Conservation (phyloP, 2,888 invertebrate species). For the Melanostoma mellinum region DNA sequence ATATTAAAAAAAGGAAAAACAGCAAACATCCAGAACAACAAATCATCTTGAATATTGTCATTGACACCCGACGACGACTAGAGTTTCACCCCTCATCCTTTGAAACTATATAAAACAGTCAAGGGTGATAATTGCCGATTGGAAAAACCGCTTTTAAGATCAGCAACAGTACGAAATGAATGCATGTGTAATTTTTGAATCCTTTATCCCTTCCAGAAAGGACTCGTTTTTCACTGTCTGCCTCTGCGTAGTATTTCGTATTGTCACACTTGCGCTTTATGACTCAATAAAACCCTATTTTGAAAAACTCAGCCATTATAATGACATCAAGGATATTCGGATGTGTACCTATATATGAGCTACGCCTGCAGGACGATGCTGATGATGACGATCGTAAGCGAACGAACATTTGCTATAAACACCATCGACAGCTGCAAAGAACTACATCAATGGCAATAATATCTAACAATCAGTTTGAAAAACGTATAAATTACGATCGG, state of each 20-base stretch:
- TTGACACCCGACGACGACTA: slow-evolving; percentile 57
- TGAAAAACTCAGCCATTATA: slow-evolving; percentile 36
- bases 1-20: slow-evolving; percentile 38
- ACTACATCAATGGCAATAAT: slow-evolving; percentile 39
- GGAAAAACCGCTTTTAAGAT: slow-evolving; percentile 69
- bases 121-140: slow-evolving; percentile 69
- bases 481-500: slow-evolving; percentile 67
- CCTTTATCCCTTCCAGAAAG: slow-evolving; percentile 47
- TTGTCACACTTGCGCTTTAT: slow-evolving; percentile 72
- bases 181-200: slow-evolving; percentile 64
- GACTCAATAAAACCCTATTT: slow-evolving; percentile 66
- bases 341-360: slow-evolving; percentile 24
- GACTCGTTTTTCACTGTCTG: slow-evolving; percentile 28
- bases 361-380: slow-evolving; percentile 58
- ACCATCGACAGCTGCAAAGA: slow-evolving; percentile 58
- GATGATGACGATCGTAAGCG: slow-evolving; percentile 6
- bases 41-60: slow-evolving; percentile 66
- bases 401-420: slow-evolving; percentile 59
- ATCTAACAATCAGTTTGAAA: slow-evolving; percentile 52
- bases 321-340: slow-evolving; percentile 55
- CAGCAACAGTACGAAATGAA: slow-evolving; percentile 46
- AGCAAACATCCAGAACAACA: slow-evolving; percentile 55
- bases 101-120: not conserved
- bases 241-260: slow-evolving; percentile 29
- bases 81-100: slow-evolving; percentile 1